Evolutionary conservation across 2,888 invertebrate species (phyloP).

Genomic region (Callinectes sapidus): DNA sequence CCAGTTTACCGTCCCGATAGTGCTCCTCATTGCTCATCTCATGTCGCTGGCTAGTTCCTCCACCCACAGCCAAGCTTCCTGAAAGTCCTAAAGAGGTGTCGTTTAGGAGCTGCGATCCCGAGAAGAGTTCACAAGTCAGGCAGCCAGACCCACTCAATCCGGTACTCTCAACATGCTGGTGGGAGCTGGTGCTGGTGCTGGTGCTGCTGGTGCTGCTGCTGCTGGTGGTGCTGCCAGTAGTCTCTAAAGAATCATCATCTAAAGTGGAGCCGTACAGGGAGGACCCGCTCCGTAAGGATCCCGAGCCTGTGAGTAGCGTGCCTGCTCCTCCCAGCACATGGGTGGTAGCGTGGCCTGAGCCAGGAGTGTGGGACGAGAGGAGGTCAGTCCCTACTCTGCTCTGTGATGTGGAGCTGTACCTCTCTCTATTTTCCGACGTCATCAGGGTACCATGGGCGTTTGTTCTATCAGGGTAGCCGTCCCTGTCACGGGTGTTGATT

Average conservation of each 20-base stretch:
- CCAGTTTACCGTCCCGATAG: constrained; percentile 68
- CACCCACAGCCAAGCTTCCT: constrained; percentile 13
- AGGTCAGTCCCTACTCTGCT: neutral
- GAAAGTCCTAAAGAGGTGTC: constrained; percentile 18
- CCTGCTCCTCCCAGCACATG: constrained; percentile 40
- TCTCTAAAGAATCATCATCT: neutral
- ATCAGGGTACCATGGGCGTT: neutral
- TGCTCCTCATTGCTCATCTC: constrained; percentile 68
- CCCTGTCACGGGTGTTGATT: neutral
- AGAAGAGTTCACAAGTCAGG: constrained; percentile 47
- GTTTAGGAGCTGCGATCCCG: constrained; percentile 13
- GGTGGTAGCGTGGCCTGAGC: constrained; percentile 46
- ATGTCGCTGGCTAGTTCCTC: constrained; percentile 41
- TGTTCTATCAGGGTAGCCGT: neutral
- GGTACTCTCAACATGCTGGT: neutral
- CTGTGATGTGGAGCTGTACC: constrained; percentile 6
- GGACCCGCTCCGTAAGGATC: constrained; percentile 26
- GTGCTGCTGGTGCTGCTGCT: constrained; percentile 2
- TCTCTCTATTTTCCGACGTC: neutral
- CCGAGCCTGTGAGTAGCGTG: neutral
- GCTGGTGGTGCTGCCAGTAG: neutral
- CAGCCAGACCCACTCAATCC: constrained; percentile 32
- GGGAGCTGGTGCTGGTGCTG: neutral
- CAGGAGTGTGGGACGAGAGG: neutral
- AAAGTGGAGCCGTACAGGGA: neutral